Evolutionary conservation across 2,113 vertebrate species (phyloP).

Genomic region (Myocastor coypus): DNA sequence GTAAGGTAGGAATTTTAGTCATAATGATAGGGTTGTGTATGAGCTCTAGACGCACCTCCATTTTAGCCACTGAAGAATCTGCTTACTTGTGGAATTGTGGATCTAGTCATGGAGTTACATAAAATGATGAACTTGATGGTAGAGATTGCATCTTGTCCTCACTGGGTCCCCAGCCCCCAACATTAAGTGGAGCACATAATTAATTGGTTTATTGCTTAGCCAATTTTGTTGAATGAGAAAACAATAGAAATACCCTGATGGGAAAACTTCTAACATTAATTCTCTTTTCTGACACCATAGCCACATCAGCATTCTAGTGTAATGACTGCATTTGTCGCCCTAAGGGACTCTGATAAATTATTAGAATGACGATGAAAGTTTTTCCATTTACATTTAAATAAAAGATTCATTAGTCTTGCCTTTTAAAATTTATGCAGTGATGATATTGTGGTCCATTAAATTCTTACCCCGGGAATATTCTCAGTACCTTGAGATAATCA

Average conservation of each 20-base stretch:
- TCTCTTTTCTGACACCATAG: background rate
- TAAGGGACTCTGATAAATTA: background rate
- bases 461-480: background rate
- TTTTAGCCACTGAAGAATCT: background rate
- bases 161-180: background rate
- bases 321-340: background rate
- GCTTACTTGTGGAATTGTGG: background rate
- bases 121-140: background rate
- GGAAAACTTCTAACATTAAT: background rate
- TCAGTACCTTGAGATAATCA: background rate
- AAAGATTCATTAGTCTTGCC: constrained; percentile 16
- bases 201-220: background rate
- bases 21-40: background rate
- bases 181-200: background rate
- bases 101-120: background rate
- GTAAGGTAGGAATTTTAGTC: background rate
- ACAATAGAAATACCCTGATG: background rate
- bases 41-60: background rate
- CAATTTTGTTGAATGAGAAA: background rate
- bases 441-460: background rate
- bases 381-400: constrained; percentile 28
- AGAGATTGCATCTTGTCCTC: background rate
- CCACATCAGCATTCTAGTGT: background rate
- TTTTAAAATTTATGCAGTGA: background rate
- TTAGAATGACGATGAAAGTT: background rate